A percentile compares a stretch with the other conserved stretches of the same genome.
phyloP scores from a whole-genome alignment of 2,888 invertebrate species.

The Ephialtes manifestator region DNA sequence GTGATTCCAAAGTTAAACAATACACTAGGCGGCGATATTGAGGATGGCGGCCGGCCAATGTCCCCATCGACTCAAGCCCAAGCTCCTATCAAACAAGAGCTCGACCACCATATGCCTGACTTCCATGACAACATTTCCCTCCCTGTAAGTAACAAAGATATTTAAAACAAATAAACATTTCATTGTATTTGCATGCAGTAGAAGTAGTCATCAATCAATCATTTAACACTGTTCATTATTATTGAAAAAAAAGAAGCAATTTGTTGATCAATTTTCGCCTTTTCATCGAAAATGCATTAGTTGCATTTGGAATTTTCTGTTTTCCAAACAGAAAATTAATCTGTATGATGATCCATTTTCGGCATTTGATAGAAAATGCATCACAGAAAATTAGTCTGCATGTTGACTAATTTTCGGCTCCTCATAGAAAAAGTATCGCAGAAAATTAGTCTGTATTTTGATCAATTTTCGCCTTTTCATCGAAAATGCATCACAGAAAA shows the following conservation, averaged over 20 bases:
- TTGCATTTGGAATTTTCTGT: no score
- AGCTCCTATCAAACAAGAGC: conserved; percentile 89
- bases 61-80: conserved; percentile 87
- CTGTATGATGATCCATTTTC: no score
- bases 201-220: not conserved
- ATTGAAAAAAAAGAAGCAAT: not conserved
- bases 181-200: not conserved
- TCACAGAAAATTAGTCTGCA: no score
- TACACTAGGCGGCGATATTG: conserved; percentile 87
- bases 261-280: no score
- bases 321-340: no score
- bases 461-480: no score
- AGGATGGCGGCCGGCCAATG: conserved; percentile 87
- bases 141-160: conserved; percentile 80
- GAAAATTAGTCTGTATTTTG: no score
- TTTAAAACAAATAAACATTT: not conserved
- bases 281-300: no score
- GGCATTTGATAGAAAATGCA: no score
- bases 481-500: no score
- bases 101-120: conserved; percentile 87
- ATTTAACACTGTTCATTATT: not conserved
- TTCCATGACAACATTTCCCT: conserved; percentile 86
- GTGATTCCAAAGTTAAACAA: conserved; percentile 89
- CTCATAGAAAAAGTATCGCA: no score
- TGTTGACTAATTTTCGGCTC: no score